Conservation (phyloP, 2,888 invertebrate species). For the Conchocele bisecta region DNA sequence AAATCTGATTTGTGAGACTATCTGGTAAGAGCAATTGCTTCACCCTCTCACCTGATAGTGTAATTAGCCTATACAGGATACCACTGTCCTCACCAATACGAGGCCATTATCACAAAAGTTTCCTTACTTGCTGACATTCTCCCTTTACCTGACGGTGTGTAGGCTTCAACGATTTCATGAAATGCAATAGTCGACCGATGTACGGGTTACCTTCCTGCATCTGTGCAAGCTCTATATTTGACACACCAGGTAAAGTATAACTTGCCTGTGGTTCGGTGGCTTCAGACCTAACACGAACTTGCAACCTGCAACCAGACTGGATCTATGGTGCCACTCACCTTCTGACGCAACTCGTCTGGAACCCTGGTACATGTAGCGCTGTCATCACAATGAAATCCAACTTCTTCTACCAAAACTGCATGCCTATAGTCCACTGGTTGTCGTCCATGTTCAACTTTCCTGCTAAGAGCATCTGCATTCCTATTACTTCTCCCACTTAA, state of each 20-base stretch:
- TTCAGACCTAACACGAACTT: background rate
- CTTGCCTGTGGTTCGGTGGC: background rate
- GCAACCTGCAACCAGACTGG: background rate
- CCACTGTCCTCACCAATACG: background rate
- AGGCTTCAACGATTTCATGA: background rate
- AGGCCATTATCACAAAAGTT: constrained; percentile 5
- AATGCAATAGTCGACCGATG: background rate
- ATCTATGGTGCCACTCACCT: background rate
- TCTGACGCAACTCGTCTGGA: background rate
- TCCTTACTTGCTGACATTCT: background rate
- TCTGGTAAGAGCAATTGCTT: background rate
- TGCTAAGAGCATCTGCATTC: constrained; percentile 44
- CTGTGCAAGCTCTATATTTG: background rate
- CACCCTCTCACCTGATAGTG: background rate
- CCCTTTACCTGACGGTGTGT: background rate
- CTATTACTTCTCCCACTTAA: constrained; percentile 33
- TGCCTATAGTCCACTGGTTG: constrained; percentile 2
- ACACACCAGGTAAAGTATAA: background rate
- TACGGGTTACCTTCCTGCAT: background rate
- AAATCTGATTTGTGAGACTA: background rate
- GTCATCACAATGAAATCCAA: background rate
- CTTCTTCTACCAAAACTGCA: background rate
- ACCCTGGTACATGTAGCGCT: background rate
- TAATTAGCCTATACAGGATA: background rate
- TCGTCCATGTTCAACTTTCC: constrained; percentile 9